Conservation (phyloP, 1,140 invertebrate genomes). For the Apis laboriosa region DNA sequence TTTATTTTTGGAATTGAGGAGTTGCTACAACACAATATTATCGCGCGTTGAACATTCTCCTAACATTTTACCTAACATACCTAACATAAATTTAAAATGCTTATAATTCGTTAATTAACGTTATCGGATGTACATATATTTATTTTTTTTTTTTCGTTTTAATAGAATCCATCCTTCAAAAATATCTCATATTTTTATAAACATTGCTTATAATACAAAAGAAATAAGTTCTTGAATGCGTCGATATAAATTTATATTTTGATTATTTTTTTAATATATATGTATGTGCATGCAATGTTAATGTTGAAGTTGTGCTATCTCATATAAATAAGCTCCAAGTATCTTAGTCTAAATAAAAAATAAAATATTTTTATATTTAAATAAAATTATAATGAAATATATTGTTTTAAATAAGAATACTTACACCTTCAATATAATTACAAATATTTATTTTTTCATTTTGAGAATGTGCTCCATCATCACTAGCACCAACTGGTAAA, state of each 20-base stretch:
- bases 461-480: constrained; percentile 99
- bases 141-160: no score
- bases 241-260: background rate
- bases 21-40: no score
- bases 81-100: no score
- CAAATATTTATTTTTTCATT: constrained; percentile 97
- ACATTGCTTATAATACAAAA: background rate
- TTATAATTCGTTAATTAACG: no score
- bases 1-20: no score
- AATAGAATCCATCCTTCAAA: no score
- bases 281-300: background rate
- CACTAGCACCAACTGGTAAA: constrained; percentile 93
- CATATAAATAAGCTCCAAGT: constrained; percentile 91
- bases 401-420: constrained; percentile 68
- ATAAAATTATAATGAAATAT: background rate
- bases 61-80: no score
- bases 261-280: constrained; percentile 8
- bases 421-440: constrained; percentile 97
- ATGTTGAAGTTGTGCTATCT: constrained; percentile 84
- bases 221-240: background rate
- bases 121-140: no score
- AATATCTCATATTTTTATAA: no score
- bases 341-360: constrained; percentile 89
- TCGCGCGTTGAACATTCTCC: no score
- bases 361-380: constrained; percentile 11